Evolutionary conservation across 2,888 invertebrate species (phyloP).

Genomic region (Athalia rosae): DNA sequence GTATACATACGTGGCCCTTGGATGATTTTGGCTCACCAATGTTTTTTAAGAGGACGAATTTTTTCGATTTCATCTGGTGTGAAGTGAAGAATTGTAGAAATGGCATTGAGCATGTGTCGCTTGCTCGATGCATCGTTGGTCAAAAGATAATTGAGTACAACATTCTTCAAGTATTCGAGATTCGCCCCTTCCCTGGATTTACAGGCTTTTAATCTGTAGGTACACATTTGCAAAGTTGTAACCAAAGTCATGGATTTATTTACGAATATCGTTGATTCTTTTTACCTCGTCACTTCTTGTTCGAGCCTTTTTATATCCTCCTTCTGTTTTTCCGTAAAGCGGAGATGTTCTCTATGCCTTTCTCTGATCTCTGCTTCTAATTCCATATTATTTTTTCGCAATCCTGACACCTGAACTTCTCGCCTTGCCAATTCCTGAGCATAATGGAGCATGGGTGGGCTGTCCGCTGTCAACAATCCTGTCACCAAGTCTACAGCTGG

Average conservation of each 20-base stretch:
- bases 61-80: constrained; percentile 81
- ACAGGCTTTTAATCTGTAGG: constrained; percentile 80
- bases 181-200: constrained; percentile 90
- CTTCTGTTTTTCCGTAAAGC: constrained; percentile 64
- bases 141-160: constrained; percentile 87
- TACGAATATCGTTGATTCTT: background rate
- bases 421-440: constrained; percentile 88
- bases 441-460: constrained; percentile 87
- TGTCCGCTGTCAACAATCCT: constrained; percentile 75
- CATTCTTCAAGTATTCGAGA: constrained; percentile 93
- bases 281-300: constrained; percentile 69
- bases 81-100: constrained; percentile 89
- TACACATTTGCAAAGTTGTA: constrained; percentile 32
- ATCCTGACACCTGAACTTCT: constrained; percentile 84
- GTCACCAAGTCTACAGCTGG: constrained; percentile 64
- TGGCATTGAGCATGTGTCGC: constrained; percentile 91
- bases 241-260: constrained; percentile 13
- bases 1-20: background rate
- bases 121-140: constrained; percentile 82
- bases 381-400: constrained; percentile 84
- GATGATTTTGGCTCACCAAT: constrained; percentile 4
- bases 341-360: constrained; percentile 67
- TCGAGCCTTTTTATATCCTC: constrained; percentile 65
- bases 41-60: constrained; percentile 61
- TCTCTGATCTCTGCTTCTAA: constrained; percentile 71